Evolutionary conservation across 2,797 vertebrate species (phyloP), one percentile per base, ranked within the genome.

Genomic region (Potorous gilbertii): DNA sequence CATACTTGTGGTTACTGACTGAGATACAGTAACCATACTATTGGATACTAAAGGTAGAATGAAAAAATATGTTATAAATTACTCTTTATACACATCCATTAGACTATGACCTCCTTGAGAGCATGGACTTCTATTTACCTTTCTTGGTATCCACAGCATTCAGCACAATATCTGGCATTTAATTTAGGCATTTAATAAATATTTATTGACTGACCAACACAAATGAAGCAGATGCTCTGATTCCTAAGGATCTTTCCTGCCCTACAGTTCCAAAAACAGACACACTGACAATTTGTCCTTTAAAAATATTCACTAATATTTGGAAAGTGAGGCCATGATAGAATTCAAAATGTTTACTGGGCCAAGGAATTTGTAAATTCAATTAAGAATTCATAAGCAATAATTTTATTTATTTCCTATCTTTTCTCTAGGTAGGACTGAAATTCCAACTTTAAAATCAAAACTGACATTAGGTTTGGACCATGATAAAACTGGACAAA

Each of bases 361-460:
- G 54, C 9, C 28, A 31, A 3, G 18, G 13, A 29, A 81, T 55
- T 13, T 59, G 28, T 55, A 28, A 0, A 0, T 6, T 0, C 0
- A 62, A 81, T 10, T 31, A 55, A 28, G 40, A 59, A 46, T 52
- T 46, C 29, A 9, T 6, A 40, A 34, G 34, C 56, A 54, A n/a
- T 1, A 34, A 2, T 0, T 4, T 11, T 46, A 13, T 50, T 92
- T 52, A 18, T 62, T 93, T 94, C 12, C 74, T 74, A 0, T 40
- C n/a, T 90, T 28, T 8, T 81, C 55, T 62, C 9, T 1, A 55
- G 27, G 55, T 1, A 55, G 18, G 55, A 94, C 1, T 62, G 54
- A 94, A 59, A 59, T 92, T 66, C 94, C 40, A 31, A 6, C 52
- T 92, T 95, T 74, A 93, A 92, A 94, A 93, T 28, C 46, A 93